Base-by-base conservation (phyloP, 2,888 invertebrate genomes). In the Hecatera dysodea region DNA sequence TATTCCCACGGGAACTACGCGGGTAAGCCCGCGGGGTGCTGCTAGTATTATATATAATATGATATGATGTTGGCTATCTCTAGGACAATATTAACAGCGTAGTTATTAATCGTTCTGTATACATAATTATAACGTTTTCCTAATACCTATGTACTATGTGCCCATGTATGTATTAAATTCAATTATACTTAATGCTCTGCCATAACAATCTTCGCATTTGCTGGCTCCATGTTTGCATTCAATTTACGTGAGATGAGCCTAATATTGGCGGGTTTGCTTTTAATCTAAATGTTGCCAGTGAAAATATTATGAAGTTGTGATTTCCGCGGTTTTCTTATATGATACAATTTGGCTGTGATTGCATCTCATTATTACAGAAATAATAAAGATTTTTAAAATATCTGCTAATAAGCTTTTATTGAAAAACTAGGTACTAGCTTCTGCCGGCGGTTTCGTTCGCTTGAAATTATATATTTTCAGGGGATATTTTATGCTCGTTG, bases 191-290 rank as follows among this genome's bases (percentile, higher is more conserved):
- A 78, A 78, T 62, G 48, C 79, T 57, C n/a, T 36, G 48, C 56
- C 79, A 72, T 82, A 79, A 78, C 67, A 72, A 62, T 73, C 67
- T 82, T 82, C 79, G 57, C 60, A 72, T 79, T 67, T 57, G 67
- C 79, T 57, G 61, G 56, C 62, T 74, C 57, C 60, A 74, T 90
- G 88, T 90, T 90, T 90, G 85, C 72, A 69, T 89, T 90, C 84
- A 85, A 89, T 90, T 87, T 88, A 74, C 84, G 75, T 81, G 77
- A 76, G 81, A 82, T 76, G 78, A 77, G 74, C 65, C 70, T 81
- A 71, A 77, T 77, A 82, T 78, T 62, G 78, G 64, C 59, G 64
- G 73, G 66, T 87, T 88, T 90, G 85, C 88, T 87, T 87, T 86
- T 79, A 85, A 88, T 89, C 86, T 86, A 77, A 75, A 83, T 85